A percentile compares a stretch with the other conserved stretches of the same genome.
These are phyloP conservation scores for Stenoptilia bipunctidactyla DNA, from an alignment of 2,888 invertebrate species.

Conservation along the genomic window DNA sequence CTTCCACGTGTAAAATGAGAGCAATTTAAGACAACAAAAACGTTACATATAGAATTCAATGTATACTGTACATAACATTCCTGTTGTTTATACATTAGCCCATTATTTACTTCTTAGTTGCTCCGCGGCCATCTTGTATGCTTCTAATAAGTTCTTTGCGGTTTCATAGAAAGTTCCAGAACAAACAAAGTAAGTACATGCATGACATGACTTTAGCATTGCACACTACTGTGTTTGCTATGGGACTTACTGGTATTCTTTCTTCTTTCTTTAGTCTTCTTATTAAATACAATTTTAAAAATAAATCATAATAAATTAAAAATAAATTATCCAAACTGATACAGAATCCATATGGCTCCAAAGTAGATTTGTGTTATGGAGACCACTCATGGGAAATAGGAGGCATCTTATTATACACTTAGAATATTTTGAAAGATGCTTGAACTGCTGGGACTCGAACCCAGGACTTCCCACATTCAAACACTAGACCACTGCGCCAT, in stretches of 20 bases:
- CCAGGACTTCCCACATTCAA: no score
- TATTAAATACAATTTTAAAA: no score
- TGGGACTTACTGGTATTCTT: conserved; percentile 42
- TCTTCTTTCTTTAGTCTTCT: conserved; percentile 1
- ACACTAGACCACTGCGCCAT: no score
- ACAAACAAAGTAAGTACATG: conserved; percentile 73
- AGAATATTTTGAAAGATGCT: no score
- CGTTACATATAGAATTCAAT: conserved; percentile 69
- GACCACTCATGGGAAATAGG: no score
- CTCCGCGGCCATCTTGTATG: no score
- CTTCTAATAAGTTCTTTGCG: background rate
- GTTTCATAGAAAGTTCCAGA: conserved; percentile 42
- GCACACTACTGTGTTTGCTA: conserved; percentile 71
- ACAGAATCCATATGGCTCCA: no score
- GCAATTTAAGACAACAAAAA: conserved; percentile 72
- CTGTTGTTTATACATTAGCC: conserved; percentile 71
- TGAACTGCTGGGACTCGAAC: no score
- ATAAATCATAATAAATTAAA: no score
- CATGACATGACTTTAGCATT: conserved; percentile 61
- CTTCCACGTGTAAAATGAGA: conserved; percentile 34
- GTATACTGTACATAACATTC: conserved; percentile 71
- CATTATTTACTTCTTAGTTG: conserved; percentile 25
- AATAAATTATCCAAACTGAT: no score
- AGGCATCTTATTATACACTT: no score
- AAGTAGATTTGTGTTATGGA: no score